Evolutionary conservation across 1,140 invertebrate genomes (phyloP), one percentile per base, ranked within the genome.

Genomic region (Hetaerina americana): DNA sequence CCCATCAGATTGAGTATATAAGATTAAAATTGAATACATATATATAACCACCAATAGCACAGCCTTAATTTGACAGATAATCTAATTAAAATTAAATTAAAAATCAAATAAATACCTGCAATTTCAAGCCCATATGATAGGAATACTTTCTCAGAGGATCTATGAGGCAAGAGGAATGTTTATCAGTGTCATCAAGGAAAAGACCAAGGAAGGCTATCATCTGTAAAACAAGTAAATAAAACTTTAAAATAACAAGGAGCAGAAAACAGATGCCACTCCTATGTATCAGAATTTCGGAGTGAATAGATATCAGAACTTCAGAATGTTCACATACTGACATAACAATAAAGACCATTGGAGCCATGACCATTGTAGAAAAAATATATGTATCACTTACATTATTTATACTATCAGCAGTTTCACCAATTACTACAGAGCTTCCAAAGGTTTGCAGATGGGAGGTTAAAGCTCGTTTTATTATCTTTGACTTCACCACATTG

Each of bases 361-460:
- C 15, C 10, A 69, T 26, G 12, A 18, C 24, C 25, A 40, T 8
- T n/a, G 6, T 40, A 40, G 31, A 18, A 40, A 40, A 10, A 18
- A 57, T 18, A 1, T 5, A 18, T 2, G 10, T 5, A 57, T 57
- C 40, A 74, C 71, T 74, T 68, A 74, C 73, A 8, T 29, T 27
- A 69, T 74, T 73, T 12, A 74, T 70, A 27, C 71, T 67, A 27
- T 24, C 26, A 26, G 70, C 40, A 67, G 49, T 70, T 28, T 69
- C 71, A 22, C 73, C 73, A 31, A 72, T 72, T 27, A 74, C 66
- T 31, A 74, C 71, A 27, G 71, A 72, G 69, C 73, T 69, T 8
- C 73, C 71, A 70, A 71, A 74, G n/a, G 73, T 74, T 66, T 74
- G 73, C 5, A 74, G 66, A 68, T 74, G 73, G 18, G 73, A 74